A percentile compares a stretch with the other conserved stretches of the same genome.
Conservation (phyloP, 2,113 vertebrate genomes). For the Hydropotes inermis region DNA sequence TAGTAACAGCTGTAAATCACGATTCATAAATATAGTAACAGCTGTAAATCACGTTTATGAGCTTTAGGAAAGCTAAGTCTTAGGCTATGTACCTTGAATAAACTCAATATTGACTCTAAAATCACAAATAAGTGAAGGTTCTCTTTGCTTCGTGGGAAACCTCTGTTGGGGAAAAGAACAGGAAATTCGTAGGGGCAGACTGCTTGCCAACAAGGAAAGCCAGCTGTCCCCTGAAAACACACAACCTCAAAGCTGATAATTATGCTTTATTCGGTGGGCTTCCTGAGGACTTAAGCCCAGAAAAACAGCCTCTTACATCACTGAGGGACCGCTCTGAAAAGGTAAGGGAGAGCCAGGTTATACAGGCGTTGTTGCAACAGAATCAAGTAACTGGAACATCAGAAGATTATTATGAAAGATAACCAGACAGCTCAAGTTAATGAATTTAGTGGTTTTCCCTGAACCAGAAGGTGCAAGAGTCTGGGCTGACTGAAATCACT, state of each 20-base stretch:
- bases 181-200: rapidly evolving
- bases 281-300: neutral
- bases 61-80: neutral
- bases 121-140: neutral
- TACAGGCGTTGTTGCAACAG: neutral
- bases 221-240: neutral
- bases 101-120: neutral
- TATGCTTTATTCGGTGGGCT: neutral
- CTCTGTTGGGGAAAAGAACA: rapidly evolving
- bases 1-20: rapidly evolving
- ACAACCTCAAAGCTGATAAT: neutral
- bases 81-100: neutral
- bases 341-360: neutral
- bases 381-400: neutral
- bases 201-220: neutral
- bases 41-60: rapidly evolving
- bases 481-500: neutral
- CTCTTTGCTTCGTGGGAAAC: neutral
- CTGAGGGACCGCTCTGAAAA: neutral
- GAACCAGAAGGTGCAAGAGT: neutral
- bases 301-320: neutral
- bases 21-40: neutral
- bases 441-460: neutral
- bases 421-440: neutral
- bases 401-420: neutral